Base-by-base conservation (phyloP, 1,140 invertebrate species). In the Tetragonula clypearis region DNA sequence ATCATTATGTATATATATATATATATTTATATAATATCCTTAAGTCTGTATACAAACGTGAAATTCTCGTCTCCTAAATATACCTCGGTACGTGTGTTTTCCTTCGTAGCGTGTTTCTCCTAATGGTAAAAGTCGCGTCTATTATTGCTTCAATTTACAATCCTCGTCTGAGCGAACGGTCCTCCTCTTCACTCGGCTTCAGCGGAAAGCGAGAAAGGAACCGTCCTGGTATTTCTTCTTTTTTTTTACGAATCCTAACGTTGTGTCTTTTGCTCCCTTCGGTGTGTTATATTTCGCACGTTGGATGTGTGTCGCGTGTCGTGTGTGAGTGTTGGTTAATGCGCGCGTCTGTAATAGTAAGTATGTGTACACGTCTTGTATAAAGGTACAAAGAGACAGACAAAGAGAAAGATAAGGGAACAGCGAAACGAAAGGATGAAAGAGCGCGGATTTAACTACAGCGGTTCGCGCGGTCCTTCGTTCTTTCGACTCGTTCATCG, bases 131-230 rank as follows among this genome's bases (percentile, higher is more conserved):
- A 85, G 76, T 86, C 88, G 81, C 88, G 90, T 87, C 74, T 89
- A 90, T 88, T 93, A 93, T 93, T 94, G 93, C 93, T 94, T 93
- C 87, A 91, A 93, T 94, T 92, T 92, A 93, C 92, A 93, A 91
- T 79, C 62, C 76, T n/a, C 41, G 85, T 69, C 80, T 83, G 87
- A 78, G 65, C 41, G 41, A 81, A 85, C 82, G 90, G 84, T 53
- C 62, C 75, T 53, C 62, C 75, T 71, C 79, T 53, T 41, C 68
- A 14, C 55, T 62, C 83, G 68, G 68, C 78, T 35, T 19, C 41
- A 74, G 41, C 12, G 35, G 56, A 74, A 87, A 74, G 9, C n/a
- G 62, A 77, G 58, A 78, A 68, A 62, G 49, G 82, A 19, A 84
- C 76, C 68, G 78, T 82, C 35, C 56, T 30, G 53, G 69, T 72